Evolutionary conservation across 2,113 vertebrate genomes (phyloP).

Genomic region (Jacana jacana): DNA sequence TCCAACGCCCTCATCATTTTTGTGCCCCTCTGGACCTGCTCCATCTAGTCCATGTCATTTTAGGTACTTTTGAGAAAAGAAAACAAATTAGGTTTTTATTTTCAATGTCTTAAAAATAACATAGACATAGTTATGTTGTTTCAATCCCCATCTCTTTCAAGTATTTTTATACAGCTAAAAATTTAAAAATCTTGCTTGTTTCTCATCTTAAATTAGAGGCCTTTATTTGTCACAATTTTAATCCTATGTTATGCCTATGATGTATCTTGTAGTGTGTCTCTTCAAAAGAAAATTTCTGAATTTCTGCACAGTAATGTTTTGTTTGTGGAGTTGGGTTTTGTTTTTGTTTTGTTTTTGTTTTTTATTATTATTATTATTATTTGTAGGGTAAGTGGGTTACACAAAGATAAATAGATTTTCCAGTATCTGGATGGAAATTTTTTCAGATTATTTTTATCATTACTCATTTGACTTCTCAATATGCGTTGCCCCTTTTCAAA

Average conservation of each 20-base stretch:
- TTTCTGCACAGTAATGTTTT: not conserved
- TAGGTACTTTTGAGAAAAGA: not conserved
- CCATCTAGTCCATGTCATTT: too few species aligned
- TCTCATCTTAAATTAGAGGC: not conserved
- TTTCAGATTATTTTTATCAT: not conserved
- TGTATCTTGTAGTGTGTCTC: not conserved
- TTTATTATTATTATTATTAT: too few species aligned
- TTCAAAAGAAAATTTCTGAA: not conserved
- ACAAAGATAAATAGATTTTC: not conserved
- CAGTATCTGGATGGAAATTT: not conserved
- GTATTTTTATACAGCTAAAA: not conserved
- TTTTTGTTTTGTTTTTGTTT: too few species aligned
- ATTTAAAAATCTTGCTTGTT: not conserved
- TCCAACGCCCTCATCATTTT: too few species aligned
- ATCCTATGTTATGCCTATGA: not conserved
- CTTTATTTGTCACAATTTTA: not conserved
- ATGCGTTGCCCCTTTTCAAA: not conserved
- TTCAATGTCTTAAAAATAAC: not conserved
- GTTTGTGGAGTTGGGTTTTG: accelerated
- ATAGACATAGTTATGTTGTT: not conserved
- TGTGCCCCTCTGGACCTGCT: too few species aligned
- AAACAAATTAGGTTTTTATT: not conserved
- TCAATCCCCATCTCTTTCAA: not conserved
- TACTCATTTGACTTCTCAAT: not conserved
- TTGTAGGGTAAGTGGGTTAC: not conserved